Percentiles rank a stretch among this genome's conserved stretches.
Evolutionary conservation across 2,888 invertebrate genomes (phyloP).

Genomic region (Acanthosepion esculentum): DNA sequence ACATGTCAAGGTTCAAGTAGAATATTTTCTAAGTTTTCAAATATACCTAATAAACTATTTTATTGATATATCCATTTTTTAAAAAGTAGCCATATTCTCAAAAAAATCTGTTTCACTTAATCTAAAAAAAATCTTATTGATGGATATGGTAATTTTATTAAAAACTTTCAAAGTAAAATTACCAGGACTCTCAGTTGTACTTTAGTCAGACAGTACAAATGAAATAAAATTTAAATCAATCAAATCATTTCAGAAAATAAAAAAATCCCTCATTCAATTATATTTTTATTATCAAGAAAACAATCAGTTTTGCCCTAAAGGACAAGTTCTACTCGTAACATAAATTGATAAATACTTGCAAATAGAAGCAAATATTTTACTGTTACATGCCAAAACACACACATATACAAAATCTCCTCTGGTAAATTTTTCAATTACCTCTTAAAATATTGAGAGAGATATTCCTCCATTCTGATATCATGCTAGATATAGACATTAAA

Average conservation of each 20-base stretch:
- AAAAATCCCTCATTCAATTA: neutral
- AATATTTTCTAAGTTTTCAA: no score
- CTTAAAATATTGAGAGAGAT: neutral
- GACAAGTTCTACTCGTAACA: neutral
- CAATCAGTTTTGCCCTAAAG: neutral
- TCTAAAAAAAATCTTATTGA: no score
- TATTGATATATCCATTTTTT: no score
- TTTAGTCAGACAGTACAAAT: no score
- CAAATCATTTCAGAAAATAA: neutral
- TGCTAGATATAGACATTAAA: neutral
- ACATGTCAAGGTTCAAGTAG: no score
- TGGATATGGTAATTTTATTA: no score
- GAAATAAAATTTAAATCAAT: neutral
- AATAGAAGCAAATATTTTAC: neutral
- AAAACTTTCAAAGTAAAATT: no score
- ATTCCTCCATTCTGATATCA: neutral
- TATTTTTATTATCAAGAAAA: neutral
- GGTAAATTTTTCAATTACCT: constrained; percentile 16
- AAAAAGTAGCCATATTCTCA: no score
- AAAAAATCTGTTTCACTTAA: no score
- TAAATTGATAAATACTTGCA: neutral
- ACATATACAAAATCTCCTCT: neutral
- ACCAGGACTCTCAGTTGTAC: no score
- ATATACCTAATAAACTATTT: no score
- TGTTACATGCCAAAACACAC: neutral